Percentiles rank a stretch among this genome's conserved stretches.
Conservation (phyloP, 2,888 invertebrate species). For the Cataglyphis albicans region DNA sequence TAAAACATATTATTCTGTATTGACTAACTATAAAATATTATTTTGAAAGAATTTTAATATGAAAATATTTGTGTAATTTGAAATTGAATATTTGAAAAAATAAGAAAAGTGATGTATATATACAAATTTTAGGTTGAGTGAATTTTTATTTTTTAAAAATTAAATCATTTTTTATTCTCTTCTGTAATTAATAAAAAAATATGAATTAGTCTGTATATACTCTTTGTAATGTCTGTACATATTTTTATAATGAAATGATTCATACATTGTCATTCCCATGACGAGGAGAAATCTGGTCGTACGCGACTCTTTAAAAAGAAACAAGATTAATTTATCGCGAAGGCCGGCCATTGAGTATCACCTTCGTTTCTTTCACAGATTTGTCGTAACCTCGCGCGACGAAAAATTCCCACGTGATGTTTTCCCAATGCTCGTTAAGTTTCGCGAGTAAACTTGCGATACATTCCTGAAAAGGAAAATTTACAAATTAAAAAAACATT, state of each 20-base stretch:
- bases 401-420: constrained; percentile 57
- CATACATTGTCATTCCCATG: constrained; percentile 55
- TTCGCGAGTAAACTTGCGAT: constrained; percentile 18
- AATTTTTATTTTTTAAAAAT: not conserved
- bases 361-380: constrained; percentile 50
- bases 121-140: not conserved
- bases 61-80: constrained; percentile 5
- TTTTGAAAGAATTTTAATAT: not conserved
- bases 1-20: not conserved
- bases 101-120: not conserved
- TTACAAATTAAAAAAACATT: constrained; percentile 15
- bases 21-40: not conserved
- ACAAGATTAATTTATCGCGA: constrained; percentile 76
- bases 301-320: constrained; percentile 67
- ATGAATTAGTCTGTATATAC: not conserved
- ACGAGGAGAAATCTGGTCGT: constrained; percentile 57
- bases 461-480: constrained; percentile 25
- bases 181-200: not conserved
- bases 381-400: constrained; percentile 50
- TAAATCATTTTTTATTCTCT: not conserved
- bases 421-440: constrained; percentile 47
- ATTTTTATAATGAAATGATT: constrained; percentile 31
- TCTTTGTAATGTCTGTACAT: not conserved
- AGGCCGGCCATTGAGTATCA: constrained; percentile 52
- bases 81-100: not conserved